Evolutionary conservation across 1,140 invertebrate genomes (phyloP).

Genomic region (Drosophila cardini): DNA sequence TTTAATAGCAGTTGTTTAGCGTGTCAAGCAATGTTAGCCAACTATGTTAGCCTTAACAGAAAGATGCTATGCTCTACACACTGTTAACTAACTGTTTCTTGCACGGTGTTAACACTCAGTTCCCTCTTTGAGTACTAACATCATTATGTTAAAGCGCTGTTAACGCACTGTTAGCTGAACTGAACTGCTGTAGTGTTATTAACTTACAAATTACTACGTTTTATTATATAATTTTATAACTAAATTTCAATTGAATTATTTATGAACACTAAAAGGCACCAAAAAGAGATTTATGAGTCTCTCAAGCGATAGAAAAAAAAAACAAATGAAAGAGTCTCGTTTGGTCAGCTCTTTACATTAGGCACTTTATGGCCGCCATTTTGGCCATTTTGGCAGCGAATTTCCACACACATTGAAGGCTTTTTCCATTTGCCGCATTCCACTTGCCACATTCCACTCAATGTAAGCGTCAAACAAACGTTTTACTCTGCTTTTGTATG

Average conservation of each 20-base stretch:
- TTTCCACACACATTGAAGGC: slow-evolving; percentile 42
- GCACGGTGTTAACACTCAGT: not conserved
- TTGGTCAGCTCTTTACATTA: slow-evolving; percentile 35
- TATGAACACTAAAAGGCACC: not conserved
- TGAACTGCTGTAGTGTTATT: not conserved
- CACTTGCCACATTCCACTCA: slow-evolving; percentile 60
- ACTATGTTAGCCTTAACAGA: not conserved
- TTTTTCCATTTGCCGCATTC: slow-evolving; percentile 47
- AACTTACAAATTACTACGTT: not conserved
- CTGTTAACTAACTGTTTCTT: not conserved
- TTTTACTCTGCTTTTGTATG: slow-evolving; percentile 49
- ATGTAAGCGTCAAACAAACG: slow-evolving; percentile 76
- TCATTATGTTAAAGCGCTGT: too few species aligned
- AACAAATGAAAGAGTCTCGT: slow-evolving; percentile 14
- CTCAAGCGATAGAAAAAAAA: slow-evolving; percentile 5
- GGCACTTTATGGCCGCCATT: slow-evolving; percentile 31
- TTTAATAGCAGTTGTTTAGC: too few species aligned
- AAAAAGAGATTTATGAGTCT: not conserved
- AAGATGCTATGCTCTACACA: not conserved
- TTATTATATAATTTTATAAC: not conserved
- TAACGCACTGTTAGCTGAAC: too few species aligned
- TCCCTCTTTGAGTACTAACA: not conserved
- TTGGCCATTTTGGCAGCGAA: slow-evolving; percentile 7
- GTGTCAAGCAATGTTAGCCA: too few species aligned
- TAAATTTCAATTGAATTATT: slow-evolving; percentile 4